These are phyloP conservation scores for Vimba vimba DNA, from an alignment of 2,113 vertebrate genomes.

Conservation along the genomic window DNA sequence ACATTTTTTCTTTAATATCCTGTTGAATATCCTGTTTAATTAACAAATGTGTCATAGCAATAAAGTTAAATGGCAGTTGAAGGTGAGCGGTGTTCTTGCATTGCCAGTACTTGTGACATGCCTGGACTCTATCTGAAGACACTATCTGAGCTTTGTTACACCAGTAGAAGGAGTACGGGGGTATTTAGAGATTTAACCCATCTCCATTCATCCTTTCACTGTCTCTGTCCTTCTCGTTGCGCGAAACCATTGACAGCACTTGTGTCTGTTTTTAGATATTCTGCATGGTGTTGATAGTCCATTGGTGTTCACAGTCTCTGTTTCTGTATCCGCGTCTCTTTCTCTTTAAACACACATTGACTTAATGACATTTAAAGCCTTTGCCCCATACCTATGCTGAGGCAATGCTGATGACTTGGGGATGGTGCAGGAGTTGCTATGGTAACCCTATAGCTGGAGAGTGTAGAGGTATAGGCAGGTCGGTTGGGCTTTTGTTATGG, in stretches of 20 bases:
- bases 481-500: background rate
- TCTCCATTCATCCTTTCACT: slow-evolving; percentile 22
- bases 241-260: background rate
- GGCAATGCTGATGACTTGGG: slow-evolving; percentile 6
- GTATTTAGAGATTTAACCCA: slow-evolving; percentile 24
- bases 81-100: background rate
- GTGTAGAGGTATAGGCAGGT: slow-evolving; percentile 6
- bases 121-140: background rate
- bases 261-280: background rate
- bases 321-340: background rate
- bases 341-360: background rate
- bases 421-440: slow-evolving; percentile 44
- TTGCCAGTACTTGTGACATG: background rate
- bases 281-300: background rate
- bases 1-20: background rate
- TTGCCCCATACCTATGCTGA: background rate
- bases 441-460: slow-evolving; percentile 42
- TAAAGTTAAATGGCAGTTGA: background rate
- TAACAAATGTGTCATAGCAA: background rate
- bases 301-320: background rate
- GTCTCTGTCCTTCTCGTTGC: background rate
- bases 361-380: background rate
- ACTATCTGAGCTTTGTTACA: background rate
- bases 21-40: background rate
- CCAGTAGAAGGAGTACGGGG: slow-evolving; percentile 19